These are phyloP conservation scores for Cercopithecus mona DNA, from an alignment of 2,113 vertebrate species.

Conservation along the genomic window DNA sequence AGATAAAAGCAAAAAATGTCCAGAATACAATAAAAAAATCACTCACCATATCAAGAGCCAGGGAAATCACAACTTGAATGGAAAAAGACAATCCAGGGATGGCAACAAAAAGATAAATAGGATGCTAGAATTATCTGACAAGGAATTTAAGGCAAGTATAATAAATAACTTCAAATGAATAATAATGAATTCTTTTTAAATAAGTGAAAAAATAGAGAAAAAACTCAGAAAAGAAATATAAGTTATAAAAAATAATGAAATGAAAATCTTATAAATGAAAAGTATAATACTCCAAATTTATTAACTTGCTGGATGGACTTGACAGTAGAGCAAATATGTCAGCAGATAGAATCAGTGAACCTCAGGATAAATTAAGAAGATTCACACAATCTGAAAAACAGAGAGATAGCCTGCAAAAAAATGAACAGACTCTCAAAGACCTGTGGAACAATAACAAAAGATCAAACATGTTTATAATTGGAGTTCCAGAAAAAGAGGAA, in stretches of 20 bases:
- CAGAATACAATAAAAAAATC: slow-evolving; percentile 17
- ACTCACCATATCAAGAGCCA: slow-evolving; percentile 8
- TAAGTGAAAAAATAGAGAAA: slow-evolving; percentile 24
- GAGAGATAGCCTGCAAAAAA: background rate
- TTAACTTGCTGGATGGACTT: background rate
- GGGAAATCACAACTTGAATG: slow-evolving; percentile 29
- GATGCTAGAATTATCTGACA: slow-evolving; percentile 20
- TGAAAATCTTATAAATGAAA: slow-evolving; percentile 36
- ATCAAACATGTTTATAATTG: background rate
- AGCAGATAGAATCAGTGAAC: slow-evolving; percentile 38
- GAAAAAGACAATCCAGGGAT: slow-evolving; percentile 17
- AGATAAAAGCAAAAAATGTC: slow-evolving; percentile 5
- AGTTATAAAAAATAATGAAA: slow-evolving; percentile 32
- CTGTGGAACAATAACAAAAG: background rate
- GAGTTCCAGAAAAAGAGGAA: background rate
- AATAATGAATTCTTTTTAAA: background rate
- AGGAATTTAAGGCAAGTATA: slow-evolving; percentile 10
- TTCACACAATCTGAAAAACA: background rate
- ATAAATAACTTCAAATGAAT: background rate
- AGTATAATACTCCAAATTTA: background rate
- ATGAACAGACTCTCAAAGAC: background rate
- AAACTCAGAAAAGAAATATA: slow-evolving; percentile 20
- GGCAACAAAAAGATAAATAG: background rate
- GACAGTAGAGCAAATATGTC: background rate
- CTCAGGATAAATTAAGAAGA: slow-evolving; percentile 27